These are phyloP conservation scores for Adelges cooleyi DNA, from an alignment of 1,140 invertebrate genomes.

Conservation along the genomic window DNA sequence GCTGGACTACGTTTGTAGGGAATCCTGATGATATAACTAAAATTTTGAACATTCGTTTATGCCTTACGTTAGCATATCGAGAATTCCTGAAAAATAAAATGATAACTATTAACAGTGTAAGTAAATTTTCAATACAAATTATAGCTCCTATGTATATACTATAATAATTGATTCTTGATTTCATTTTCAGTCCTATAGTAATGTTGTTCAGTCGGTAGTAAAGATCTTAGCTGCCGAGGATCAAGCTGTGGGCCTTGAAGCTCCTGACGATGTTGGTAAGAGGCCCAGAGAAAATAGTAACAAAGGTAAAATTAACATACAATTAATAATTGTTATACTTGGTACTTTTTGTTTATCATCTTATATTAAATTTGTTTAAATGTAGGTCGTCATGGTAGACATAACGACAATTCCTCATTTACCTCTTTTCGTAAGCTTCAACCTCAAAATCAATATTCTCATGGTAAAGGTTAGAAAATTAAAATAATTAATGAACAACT, in stretches of 20 bases:
- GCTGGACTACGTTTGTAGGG: constrained; percentile 4
- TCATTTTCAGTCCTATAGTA: constrained; percentile 52
- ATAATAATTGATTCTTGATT: background rate
- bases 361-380: background rate
- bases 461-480: background rate
- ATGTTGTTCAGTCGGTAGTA: constrained; percentile 55
- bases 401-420: constrained; percentile 10
- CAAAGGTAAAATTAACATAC: too few species aligned
- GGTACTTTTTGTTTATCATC: too few species aligned
- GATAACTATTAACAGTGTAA: constrained; percentile 3
- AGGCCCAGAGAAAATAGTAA: constrained; percentile 42
- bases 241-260: constrained; percentile 53
- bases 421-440: constrained; percentile 12
- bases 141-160: background rate
- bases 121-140: background rate
- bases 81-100: constrained; percentile 9
- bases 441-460: background rate
- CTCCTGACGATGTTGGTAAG: constrained; percentile 65
- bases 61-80: constrained; percentile 3
- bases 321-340: too few species aligned
- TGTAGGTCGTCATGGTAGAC: constrained; percentile 5
- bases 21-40: constrained; percentile 12
- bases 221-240: constrained; percentile 60
- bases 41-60: constrained; percentile 34
- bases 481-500: background rate